Conservation (phyloP, 2,113 vertebrate species). For the Aldabrachelys gigantea region DNA sequence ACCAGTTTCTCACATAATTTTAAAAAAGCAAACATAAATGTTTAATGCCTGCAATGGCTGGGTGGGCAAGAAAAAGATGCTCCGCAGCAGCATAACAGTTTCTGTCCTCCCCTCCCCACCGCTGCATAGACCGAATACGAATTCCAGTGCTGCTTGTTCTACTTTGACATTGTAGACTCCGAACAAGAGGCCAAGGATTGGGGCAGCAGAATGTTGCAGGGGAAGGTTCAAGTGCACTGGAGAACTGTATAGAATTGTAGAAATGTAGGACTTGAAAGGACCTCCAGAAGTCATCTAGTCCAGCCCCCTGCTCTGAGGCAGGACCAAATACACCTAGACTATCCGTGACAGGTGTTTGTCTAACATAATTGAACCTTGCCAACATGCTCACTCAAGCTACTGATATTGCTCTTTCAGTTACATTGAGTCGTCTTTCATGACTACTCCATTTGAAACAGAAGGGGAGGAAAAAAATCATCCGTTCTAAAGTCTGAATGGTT, state of each 20-base stretch:
- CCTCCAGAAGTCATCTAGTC: background rate
- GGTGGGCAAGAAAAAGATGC: constrained; percentile 18
- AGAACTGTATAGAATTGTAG: background rate
- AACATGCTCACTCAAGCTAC: background rate
- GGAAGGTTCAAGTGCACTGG: background rate
- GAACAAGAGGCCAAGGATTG: background rate
- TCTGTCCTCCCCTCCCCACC: background rate
- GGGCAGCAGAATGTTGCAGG: background rate
- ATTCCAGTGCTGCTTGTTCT: background rate
- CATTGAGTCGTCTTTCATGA: background rate
- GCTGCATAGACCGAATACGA: background rate
- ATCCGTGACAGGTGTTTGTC: background rate
- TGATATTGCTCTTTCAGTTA: background rate
- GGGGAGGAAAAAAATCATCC: background rate
- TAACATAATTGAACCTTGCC: background rate
- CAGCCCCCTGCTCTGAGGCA: background rate
- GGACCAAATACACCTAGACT: background rate
- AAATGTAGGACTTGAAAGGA: background rate
- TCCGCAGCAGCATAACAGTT: background rate
- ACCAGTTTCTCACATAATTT: background rate
- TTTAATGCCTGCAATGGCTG: background rate
- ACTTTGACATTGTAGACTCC: background rate
- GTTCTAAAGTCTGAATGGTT: background rate
- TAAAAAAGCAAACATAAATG: constrained; percentile 31
- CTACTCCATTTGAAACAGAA: background rate